Percentiles rank a stretch among this genome's conserved stretches.
Conservation (phyloP, 2,113 vertebrate species). For the Lepisosteus oculatus region DNA sequence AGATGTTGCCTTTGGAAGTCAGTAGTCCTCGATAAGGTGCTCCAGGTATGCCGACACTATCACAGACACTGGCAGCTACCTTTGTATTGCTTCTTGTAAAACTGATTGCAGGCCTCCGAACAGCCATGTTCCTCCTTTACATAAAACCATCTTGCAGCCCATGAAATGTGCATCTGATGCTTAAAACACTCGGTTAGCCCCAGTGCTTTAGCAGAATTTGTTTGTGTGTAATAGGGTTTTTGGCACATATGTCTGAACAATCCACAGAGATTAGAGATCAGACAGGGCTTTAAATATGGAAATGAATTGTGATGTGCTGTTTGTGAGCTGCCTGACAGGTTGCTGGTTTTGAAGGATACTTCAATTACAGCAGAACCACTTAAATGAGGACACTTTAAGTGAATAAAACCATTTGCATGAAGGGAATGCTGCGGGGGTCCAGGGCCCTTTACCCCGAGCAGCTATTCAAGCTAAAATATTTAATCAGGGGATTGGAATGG, state of each 20-base stretch:
- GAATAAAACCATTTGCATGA: neutral
- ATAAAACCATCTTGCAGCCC: neutral
- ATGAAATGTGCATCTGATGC: neutral
- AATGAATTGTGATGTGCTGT: neutral
- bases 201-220: neutral
- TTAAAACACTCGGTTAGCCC: neutral
- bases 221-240: neutral
- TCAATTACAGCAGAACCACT: conserved; percentile 12
- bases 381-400: neutral
- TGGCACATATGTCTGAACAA: conserved; percentile 8
- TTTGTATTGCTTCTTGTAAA: no score
- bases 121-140: neutral
- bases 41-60: neutral
- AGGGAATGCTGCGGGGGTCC: neutral
- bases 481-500: neutral
- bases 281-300: neutral
- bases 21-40: no score
- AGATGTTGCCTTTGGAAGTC: no score
- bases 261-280: conserved; percentile 1
- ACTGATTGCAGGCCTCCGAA: neutral
- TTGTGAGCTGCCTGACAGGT: neutral
- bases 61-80: neutral
- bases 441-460: neutral
- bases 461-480: neutral
- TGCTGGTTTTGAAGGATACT: neutral